Conservation (phyloP, 2,888 invertebrate genomes). For the Laothoe populi region DNA sequence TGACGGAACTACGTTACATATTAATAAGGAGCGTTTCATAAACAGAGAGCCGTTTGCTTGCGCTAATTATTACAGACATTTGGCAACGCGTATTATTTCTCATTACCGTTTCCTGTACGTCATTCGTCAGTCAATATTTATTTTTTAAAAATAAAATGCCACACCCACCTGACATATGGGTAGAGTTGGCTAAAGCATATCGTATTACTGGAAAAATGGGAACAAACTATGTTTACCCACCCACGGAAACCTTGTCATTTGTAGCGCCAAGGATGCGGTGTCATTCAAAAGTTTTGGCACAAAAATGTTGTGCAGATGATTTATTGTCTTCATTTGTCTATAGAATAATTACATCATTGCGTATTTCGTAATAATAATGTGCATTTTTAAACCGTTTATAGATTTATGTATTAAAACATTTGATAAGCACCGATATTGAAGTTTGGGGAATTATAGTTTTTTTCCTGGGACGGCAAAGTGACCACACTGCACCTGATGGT, state of each 20-base stretch:
- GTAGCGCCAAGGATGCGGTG: background rate
- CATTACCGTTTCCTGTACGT: conserved; percentile 39
- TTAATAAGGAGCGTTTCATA: conserved; percentile 28
- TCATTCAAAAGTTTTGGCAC: background rate
- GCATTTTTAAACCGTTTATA: too few species aligned
- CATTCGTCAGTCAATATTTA: conserved; percentile 34
- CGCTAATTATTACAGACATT: conserved; percentile 35
- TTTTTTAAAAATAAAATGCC: conserved; percentile 33
- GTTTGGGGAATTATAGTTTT: too few species aligned
- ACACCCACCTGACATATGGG: conserved; percentile 44
- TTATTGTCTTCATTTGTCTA: background rate
- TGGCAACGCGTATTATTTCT: conserved; percentile 43
- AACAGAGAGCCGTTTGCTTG: conserved; percentile 26
- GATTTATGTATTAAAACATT: too few species aligned
- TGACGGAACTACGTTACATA: background rate
- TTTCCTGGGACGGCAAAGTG: too few species aligned
- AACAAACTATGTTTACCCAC: conserved; percentile 2
- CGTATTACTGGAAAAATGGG: conserved; percentile 16
- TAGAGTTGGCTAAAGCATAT: conserved; percentile 24
- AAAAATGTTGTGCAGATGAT: background rate
- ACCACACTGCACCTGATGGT: too few species aligned
- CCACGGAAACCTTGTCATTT: background rate
- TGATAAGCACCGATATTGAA: too few species aligned
- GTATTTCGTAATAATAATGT: background rate
- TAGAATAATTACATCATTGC: background rate